Percentiles rank a stretch among this genome's conserved stretches.
Evolutionary conservation across 2,888 invertebrate genomes (phyloP).

Genomic region (Coelopa pilipes): DNA sequence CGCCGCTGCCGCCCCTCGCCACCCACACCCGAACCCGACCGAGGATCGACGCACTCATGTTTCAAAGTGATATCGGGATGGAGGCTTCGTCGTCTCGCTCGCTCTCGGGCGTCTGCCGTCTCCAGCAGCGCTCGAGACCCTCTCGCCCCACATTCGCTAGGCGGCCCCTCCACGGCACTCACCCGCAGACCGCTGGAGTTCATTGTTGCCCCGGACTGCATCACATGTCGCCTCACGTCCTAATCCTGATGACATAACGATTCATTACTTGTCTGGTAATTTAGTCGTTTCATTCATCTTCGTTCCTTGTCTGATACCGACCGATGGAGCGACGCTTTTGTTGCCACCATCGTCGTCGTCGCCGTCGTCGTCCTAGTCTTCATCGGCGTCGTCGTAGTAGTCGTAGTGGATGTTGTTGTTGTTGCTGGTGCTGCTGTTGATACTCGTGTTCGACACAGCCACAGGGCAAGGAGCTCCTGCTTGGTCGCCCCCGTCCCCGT

Average conservation of each 20-base stretch:
- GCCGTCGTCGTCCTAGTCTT: too few species aligned
- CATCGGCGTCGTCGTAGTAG: too few species aligned
- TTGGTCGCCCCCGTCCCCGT: background rate
- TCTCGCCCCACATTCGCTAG: too few species aligned
- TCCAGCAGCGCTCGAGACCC: background rate
- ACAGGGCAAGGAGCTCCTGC: constrained; percentile 12
- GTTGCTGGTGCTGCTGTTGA: constrained; percentile 9
- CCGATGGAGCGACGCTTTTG: background rate
- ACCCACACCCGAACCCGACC: too few species aligned
- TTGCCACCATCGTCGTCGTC: background rate
- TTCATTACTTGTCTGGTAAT: constrained; percentile 39
- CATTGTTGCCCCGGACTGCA: constrained; percentile 23
- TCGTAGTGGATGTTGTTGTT: too few species aligned
- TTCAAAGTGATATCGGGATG: too few species aligned
- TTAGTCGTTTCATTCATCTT: constrained; percentile 39
- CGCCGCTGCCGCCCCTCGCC: too few species aligned
- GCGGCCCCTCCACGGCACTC: background rate
- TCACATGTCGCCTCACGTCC: constrained; percentile 25
- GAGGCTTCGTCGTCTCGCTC: background rate
- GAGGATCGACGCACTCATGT: too few species aligned
- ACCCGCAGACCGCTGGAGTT: background rate
- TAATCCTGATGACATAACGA: constrained; percentile 36
- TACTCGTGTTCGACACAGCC: constrained; percentile 15
- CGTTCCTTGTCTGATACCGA: constrained; percentile 30
- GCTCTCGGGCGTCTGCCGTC: background rate